Evolutionary conservation across 2,113 vertebrate species (phyloP), one percentile per base, ranked within the genome.

Genomic region (Salvator merianae): DNA sequence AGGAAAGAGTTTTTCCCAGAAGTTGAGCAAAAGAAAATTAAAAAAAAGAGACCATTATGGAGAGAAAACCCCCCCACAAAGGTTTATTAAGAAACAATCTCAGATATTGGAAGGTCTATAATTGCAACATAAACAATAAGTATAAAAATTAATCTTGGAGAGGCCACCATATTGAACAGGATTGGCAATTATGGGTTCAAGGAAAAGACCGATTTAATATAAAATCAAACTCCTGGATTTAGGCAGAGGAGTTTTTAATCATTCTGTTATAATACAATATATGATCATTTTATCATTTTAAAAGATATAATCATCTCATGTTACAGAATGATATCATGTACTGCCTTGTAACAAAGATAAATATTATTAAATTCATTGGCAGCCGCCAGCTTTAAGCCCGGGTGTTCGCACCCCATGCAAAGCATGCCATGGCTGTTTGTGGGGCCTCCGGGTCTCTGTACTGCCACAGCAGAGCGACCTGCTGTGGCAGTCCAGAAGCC

Each of bases 1-100:
- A 50, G 34, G 50, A 79, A 90, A 76, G 84, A 65, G 24, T 69
- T 38, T 89, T 66, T 43, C 26, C 77, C 79, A 81, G 40, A 85
- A 88, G 81, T 7, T 34, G 28, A 86, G 75, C 83, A 75, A 87
- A 88, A 74, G 18, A 86, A 62, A 59, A 47, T 47, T 47, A 9
- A 47, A 2, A 77, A 63, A 40, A 32, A 22, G 81, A 78, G 43
- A 7, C 47, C 1, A 80, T 68, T 88, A 83, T 18, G 68, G n/a
- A 24, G 66, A 81, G 28, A 36, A 75, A 5, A 62, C 68, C 84
- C 85, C 5, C 5, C 43, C 5, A 78, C 62, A 38, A 5, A 59
- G 43, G 3, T 22, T 84, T 82, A 77, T 53, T 6, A 16, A 69
- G 28, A 50, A 77, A 69, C 18, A 77, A 59, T 8, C 34, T 84